Percentiles rank a stretch among this genome's conserved stretches.
Evolutionary conservation across 2,888 invertebrate species (phyloP).

Genomic region (Cylindroiulus punctatus): DNA sequence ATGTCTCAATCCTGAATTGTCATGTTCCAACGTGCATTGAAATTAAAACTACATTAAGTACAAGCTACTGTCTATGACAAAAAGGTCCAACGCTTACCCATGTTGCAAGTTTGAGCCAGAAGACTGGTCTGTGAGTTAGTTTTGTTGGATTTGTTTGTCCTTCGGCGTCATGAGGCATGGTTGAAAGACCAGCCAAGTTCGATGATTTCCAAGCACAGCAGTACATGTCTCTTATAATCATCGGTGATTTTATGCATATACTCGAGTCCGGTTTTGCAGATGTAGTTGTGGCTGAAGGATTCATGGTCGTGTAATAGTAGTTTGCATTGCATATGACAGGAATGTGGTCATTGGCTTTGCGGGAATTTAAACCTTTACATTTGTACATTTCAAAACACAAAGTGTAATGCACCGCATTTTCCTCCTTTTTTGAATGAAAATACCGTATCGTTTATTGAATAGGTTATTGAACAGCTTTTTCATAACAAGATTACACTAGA

Average conservation of each 20-base stretch:
- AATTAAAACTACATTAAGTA: neutral
- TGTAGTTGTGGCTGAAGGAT: neutral
- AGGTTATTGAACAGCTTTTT: slow-evolving; percentile 18
- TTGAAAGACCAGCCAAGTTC: neutral
- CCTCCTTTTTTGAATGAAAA: neutral
- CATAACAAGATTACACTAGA: neutral
- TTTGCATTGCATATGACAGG: neutral
- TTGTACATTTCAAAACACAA: neutral
- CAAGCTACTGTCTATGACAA: neutral
- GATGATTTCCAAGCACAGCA: neutral
- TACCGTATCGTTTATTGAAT: neutral
- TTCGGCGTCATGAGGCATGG: neutral
- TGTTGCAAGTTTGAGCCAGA: neutral
- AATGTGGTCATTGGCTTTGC: neutral
- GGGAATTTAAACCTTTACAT: neutral
- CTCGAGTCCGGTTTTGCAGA: neutral
- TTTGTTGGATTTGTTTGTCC: neutral
- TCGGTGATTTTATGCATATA: neutral
- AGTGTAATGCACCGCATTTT: slow-evolving; percentile 9
- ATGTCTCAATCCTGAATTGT: too few relatives aligned
- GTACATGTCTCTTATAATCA: neutral
- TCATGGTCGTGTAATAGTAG: neutral
- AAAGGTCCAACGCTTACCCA: neutral
- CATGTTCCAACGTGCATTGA: neutral
- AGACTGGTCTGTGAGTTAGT: neutral